phyloP scores from a whole-genome alignment of 2,113 vertebrate species.

The Nothocercus julius region DNA sequence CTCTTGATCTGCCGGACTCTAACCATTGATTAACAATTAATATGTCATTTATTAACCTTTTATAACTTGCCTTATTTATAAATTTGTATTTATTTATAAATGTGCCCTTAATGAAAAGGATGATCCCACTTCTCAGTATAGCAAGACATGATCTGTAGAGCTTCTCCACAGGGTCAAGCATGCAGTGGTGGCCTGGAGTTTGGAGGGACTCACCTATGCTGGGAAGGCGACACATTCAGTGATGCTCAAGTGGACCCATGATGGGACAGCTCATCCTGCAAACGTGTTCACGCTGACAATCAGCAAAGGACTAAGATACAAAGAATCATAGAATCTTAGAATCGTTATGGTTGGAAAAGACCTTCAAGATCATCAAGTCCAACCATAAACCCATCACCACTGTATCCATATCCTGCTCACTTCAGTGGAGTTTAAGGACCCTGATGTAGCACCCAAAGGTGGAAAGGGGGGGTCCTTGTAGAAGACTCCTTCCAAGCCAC shows the following conservation, averaged over 20 bases:
- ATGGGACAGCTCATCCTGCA: not conserved
- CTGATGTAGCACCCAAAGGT: not conserved
- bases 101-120: not conserved
- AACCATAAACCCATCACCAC: too few species aligned
- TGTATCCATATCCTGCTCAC: not conserved
- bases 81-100: not conserved
- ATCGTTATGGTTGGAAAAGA: too few species aligned
- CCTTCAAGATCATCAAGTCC: too few species aligned
- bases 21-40: not conserved
- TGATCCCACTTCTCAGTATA: not conserved
- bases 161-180: not conserved
- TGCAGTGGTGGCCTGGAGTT: not conserved
- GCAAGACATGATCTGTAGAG: not conserved
- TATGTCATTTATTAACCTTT: not conserved
- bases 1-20: not conserved
- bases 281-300: fast-evolving
- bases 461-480: not conserved
- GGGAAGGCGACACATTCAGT: not conserved
- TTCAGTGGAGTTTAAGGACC: not conserved
- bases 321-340: too few species aligned
- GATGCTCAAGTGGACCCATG: not conserved
- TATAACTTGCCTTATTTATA: not conserved
- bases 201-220: not conserved
- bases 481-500: not conserved
- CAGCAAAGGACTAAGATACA: fast-evolving